Percentiles rank a stretch among this genome's conserved stretches.
phyloP scores from a whole-genome alignment of 2,797 vertebrate species.

The Amniataba percoides region DNA sequence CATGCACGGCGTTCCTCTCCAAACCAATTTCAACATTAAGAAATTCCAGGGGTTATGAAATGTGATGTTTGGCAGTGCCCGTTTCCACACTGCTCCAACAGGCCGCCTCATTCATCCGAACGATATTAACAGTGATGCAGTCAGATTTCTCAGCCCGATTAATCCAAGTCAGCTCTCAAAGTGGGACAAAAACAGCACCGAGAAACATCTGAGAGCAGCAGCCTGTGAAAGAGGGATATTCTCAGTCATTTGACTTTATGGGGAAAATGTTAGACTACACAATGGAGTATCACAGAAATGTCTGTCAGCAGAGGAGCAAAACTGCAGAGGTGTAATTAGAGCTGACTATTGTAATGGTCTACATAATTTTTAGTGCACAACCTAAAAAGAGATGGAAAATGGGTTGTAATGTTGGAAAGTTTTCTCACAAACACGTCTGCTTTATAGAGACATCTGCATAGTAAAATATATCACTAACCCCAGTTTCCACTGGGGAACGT shows the following conservation, averaged over 20 bases:
- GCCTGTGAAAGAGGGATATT: conserved; percentile 25
- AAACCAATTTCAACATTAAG: conserved; percentile 52
- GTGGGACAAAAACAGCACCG: conserved; percentile 9
- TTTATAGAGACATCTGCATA: background rate
- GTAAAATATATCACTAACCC: background rate
- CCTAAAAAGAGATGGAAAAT: background rate
- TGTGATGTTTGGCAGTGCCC: conserved; percentile 53
- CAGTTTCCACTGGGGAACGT: background rate
- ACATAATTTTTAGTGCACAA: conserved; percentile 7
- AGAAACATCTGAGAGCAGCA: conserved; percentile 2
- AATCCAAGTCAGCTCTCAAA: conserved; percentile 21
- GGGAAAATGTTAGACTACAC: conserved; percentile 26
- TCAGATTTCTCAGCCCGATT: conserved; percentile 28
- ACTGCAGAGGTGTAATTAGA: conserved; percentile 37
- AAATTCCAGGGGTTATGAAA: conserved; percentile 60
- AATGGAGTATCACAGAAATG: conserved; percentile 30
- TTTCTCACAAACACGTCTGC: background rate
- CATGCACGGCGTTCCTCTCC: conserved; percentile 60
- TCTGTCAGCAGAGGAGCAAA: conserved; percentile 26
- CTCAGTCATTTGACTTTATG: conserved; percentile 16
- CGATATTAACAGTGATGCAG: conserved; percentile 32
- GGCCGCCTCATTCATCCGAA: conserved; percentile 42
- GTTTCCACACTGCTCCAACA: conserved; percentile 31
- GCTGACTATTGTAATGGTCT: conserved; percentile 13
- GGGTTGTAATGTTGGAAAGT: background rate